phyloP scores from a whole-genome alignment of 1,140 invertebrate species.

The Cydia strobilella region DNA sequence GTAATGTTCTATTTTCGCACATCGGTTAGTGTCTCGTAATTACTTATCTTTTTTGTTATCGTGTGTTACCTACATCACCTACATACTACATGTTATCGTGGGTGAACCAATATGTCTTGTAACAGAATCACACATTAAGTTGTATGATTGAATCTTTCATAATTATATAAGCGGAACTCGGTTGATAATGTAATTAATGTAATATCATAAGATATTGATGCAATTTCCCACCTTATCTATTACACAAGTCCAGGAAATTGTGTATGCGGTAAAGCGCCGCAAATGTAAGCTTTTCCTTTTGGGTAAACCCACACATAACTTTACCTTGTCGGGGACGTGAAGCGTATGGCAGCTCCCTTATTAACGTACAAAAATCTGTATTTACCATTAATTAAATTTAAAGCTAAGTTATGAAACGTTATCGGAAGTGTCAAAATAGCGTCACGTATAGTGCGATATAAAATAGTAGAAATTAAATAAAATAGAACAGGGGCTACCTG shows the following conservation, averaged over 20 bases:
- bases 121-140: neutral
- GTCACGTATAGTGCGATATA: too few species aligned
- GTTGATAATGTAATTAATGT: neutral
- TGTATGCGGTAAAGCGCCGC: neutral
- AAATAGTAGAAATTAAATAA: too few species aligned
- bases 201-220: neutral
- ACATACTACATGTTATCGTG: too few species aligned
- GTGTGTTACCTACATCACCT: neutral
- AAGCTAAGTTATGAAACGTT: too few species aligned
- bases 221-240: conserved; percentile 1
- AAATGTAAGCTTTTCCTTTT: neutral
- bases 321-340: too few species aligned
- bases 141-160: neutral
- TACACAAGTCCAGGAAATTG: conserved; percentile 6
- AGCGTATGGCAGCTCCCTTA: too few species aligned
- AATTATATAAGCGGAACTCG: too few species aligned
- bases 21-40: neutral
- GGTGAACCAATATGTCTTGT: neutral
- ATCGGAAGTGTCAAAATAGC: too few species aligned
- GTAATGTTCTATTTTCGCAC: neutral
- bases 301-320: too few species aligned
- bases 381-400: too few species aligned
- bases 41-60: neutral
- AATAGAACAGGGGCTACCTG: too few species aligned
- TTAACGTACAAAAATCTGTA: too few species aligned